These are phyloP conservation scores for Calidris pugnax DNA, from an alignment of 2,113 vertebrate species.

Conservation along the genomic window DNA sequence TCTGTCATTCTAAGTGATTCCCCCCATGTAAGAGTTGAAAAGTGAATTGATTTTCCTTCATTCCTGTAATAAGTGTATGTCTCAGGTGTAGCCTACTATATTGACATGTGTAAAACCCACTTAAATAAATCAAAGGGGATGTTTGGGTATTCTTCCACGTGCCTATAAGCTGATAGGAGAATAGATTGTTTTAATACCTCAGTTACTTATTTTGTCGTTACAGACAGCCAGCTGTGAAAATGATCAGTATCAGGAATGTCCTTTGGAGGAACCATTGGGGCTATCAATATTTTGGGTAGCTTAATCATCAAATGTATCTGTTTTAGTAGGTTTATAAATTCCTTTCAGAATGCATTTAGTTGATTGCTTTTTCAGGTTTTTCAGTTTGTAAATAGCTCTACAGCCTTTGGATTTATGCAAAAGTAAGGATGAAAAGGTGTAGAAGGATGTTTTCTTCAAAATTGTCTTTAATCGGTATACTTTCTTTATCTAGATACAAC, in stretches of 20 bases:
- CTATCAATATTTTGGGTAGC: neutral
- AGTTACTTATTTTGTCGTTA: neutral
- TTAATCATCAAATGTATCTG: neutral
- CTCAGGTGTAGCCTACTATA: neutral
- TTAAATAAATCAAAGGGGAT: slow-evolving; percentile 17
- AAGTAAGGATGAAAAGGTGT: neutral
- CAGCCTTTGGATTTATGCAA: neutral
- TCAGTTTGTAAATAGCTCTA: neutral
- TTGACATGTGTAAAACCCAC: neutral
- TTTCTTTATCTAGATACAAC: slow-evolving; percentile 57
- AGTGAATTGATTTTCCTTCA: slow-evolving; percentile 80
- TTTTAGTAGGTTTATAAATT: neutral
- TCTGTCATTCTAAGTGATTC: slow-evolving; percentile 71
- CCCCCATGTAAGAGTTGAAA: slow-evolving; percentile 66
- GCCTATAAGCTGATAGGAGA: neutral
- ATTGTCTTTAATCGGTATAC: neutral
- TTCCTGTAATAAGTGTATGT: slow-evolving; percentile 39
- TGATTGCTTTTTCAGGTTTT: neutral
- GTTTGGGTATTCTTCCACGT: neutral
- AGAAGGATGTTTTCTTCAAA: neutral
- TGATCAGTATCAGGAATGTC: neutral
- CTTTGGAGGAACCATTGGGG: neutral
- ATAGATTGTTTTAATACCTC: neutral
- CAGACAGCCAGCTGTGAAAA: neutral
- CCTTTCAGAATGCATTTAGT: neutral